Percentiles rank a stretch among this genome's conserved stretches.
These are phyloP conservation scores for Cepaea hortensis DNA, from an alignment of 2,888 invertebrate species.

Conservation along the genomic window DNA sequence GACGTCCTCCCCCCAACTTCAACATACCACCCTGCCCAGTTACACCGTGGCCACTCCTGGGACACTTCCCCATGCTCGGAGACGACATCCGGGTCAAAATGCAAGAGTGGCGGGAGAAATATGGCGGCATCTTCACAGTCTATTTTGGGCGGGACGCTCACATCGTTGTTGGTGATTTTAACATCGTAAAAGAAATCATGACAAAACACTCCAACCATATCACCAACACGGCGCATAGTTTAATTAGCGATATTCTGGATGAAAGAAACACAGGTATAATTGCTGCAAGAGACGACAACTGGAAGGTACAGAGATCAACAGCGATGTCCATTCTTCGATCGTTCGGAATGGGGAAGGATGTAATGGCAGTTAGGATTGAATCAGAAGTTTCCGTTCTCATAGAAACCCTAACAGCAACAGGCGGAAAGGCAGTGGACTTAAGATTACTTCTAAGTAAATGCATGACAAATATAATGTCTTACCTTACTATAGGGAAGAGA, in stretches of 20 bases:
- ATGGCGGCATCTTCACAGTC: constrained; percentile 1
- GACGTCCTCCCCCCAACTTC: too few species aligned
- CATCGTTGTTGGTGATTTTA: constrained; percentile 14
- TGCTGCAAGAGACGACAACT: constrained; percentile 8
- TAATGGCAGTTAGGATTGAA: constrained; percentile 35
- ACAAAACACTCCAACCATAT: background rate
- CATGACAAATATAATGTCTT: constrained; percentile 17
- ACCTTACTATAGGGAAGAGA: background rate
- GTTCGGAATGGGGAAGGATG: constrained; percentile 44
- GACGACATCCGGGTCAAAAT: background rate
- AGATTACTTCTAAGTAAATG: background rate
- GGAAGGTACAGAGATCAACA: constrained; percentile 44
- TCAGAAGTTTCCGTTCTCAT: constrained; percentile 23
- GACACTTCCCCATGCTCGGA: constrained; percentile 4
- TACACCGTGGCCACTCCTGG: constrained; percentile 5
- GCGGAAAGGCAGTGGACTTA: background rate
- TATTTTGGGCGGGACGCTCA: background rate
- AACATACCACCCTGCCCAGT: constrained; percentile 24
- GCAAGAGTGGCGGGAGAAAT: background rate
- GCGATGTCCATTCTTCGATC: constrained; percentile 34
- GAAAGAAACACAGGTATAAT: constrained; percentile 25
- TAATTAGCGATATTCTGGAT: background rate
- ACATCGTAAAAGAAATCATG: constrained; percentile 15
- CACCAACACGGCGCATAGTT: background rate
- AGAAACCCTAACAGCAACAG: background rate